phyloP scores from a whole-genome alignment of 2,888 invertebrate species.

The Polydrusus pterygomalis region DNA sequence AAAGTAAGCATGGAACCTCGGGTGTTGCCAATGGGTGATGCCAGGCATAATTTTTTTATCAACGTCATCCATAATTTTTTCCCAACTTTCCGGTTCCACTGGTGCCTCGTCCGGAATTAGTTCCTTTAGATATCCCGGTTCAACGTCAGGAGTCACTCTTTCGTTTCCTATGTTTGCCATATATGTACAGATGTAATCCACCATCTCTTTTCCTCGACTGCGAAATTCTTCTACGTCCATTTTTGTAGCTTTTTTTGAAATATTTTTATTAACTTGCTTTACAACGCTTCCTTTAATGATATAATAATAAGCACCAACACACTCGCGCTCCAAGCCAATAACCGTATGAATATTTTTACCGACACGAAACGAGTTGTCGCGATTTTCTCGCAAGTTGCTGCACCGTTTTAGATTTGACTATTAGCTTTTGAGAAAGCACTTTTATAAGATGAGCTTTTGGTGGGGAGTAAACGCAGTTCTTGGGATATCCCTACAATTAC shows the following conservation, averaged over 20 bases:
- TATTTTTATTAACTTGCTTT: conserved; percentile 13
- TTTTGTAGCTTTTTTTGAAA: conserved; percentile 14
- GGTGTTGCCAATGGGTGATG: conserved; percentile 99
- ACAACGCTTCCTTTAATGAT: neutral
- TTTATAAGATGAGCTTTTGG: conserved; percentile 45
- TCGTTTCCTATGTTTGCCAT: conserved; percentile 86
- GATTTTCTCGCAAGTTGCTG: conserved; percentile 23
- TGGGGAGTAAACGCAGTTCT: conserved; percentile 33
- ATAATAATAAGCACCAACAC: conserved; percentile 13
- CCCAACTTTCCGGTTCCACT: conserved; percentile 88
- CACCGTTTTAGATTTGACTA: conserved; percentile 30
- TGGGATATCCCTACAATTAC: conserved; percentile 47
- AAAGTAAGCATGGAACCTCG: conserved; percentile 98
- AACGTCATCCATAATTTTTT: conserved; percentile 91
- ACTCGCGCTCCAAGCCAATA: conserved; percentile 16
- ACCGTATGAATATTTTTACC: conserved; percentile 29
- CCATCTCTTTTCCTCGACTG: conserved; percentile 92
- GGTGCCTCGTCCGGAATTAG: conserved; percentile 89
- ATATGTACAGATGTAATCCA: conserved; percentile 95
- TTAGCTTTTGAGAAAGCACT: conserved; percentile 37
- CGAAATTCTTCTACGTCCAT: conserved; percentile 95
- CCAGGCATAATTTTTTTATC: conserved; percentile 96
- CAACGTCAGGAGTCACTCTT: conserved; percentile 91
- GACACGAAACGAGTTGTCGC: conserved; percentile 26
- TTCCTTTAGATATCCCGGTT: conserved; percentile 91